Conservation (phyloP, 2,888 invertebrate species). For the Molanna angustata region DNA sequence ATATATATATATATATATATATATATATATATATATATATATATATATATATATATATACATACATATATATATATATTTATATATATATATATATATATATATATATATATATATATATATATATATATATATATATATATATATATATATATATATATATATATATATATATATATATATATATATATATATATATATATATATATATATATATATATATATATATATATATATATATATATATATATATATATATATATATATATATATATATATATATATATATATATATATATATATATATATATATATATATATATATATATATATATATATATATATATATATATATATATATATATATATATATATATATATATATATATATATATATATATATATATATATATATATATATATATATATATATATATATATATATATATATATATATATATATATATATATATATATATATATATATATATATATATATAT, state of each 20-base stretch:
- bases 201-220: background rate
- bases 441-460: slow-evolving; percentile 7
- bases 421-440: slow-evolving; percentile 2
- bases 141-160: background rate
- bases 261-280: background rate
- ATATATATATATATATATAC: slow-evolving; percentile 21
- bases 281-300: background rate
- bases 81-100: background rate
- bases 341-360: background rate
- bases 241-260: background rate
- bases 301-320: background rate
- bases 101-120: background rate
- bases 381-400: slow-evolving; percentile 1
- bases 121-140: background rate
- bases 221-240: background rate
- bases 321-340: background rate
- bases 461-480: slow-evolving; percentile 7
- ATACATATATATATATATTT: background rate
- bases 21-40: slow-evolving; percentile 28
- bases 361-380: background rate
- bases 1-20: slow-evolving; percentile 25
- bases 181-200: background rate
- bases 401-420: background rate
- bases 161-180: background rate
- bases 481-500: slow-evolving; percentile 5